Conservation (phyloP, 2,113 vertebrate species). For the Proteles cristata region DNA sequence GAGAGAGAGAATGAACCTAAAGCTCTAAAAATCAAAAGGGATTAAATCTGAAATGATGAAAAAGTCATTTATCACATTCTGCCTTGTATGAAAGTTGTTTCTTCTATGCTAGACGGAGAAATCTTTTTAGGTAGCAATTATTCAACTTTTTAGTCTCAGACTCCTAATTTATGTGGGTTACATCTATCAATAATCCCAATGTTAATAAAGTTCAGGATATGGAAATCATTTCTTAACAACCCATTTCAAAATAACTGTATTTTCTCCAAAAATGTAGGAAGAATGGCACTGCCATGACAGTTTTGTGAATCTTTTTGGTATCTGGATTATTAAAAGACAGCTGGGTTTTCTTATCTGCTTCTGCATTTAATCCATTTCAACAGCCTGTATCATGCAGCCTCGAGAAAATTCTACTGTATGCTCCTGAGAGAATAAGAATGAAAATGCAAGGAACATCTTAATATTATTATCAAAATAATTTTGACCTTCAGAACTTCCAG, state of each 20-base stretch:
- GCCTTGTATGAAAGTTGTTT: neutral
- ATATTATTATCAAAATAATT: slow-evolving; percentile 24
- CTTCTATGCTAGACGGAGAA: neutral
- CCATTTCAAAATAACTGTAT: neutral
- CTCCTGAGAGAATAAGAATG: neutral
- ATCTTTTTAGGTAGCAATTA: neutral
- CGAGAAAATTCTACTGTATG: neutral
- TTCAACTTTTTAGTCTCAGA: neutral
- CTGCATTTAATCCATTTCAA: neutral
- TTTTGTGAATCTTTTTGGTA: neutral
- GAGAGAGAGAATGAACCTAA: neutral
- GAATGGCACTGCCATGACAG: neutral
- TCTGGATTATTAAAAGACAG: neutral
- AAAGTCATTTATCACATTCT: neutral
- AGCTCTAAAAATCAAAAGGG: neutral
- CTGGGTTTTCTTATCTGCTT: neutral
- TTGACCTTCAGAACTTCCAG: neutral
- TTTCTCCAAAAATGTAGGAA: neutral
- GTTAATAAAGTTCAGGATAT: neutral
- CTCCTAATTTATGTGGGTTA: neutral
- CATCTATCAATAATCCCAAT: neutral
- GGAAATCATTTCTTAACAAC: neutral
- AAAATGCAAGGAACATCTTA: neutral
- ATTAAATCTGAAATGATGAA: neutral
- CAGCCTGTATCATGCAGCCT: neutral